Evolutionary conservation across 2,888 invertebrate genomes (phyloP).

Genomic region (Aromia moschata): DNA sequence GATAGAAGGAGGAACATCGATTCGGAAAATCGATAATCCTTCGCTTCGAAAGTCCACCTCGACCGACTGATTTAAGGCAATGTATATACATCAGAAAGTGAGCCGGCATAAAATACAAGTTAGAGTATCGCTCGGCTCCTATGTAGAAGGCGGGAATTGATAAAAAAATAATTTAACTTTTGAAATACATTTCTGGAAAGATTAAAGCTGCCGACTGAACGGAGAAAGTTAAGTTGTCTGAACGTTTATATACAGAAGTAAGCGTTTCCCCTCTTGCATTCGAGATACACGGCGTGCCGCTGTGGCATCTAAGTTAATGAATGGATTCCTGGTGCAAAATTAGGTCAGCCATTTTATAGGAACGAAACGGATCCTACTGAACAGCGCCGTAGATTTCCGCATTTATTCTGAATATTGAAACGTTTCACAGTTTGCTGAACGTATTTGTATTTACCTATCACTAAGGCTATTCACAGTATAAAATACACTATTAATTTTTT

Average conservation of each 20-base stretch:
- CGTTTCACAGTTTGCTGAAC: too few species aligned
- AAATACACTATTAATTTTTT: too few species aligned
- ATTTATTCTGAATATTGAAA: too few species aligned
- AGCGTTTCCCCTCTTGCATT: background rate
- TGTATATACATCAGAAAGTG: conserved; percentile 4
- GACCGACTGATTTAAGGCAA: background rate
- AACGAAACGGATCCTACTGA: background rate
- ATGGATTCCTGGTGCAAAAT: conserved; percentile 2
- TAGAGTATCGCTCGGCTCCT: background rate
- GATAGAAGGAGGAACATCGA: background rate
- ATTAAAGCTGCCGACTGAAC: background rate
- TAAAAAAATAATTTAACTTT: conserved; percentile 14
- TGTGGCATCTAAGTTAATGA: conserved; percentile 6
- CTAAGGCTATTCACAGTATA: too few species aligned
- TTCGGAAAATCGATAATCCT: conserved; percentile 1
- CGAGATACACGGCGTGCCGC: background rate
- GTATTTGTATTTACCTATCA: too few species aligned
- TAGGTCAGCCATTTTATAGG: conserved; percentile 8
- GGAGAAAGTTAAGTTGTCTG: conserved; percentile 7
- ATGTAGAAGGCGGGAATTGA: conserved; percentile 7
- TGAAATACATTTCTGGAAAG: conserved; percentile 9
- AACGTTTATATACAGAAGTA: background rate
- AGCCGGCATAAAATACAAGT: conserved; percentile 8
- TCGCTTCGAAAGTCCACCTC: background rate
- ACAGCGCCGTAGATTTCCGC: background rate